phyloP scores from a whole-genome alignment of 2,888 invertebrate genomes.

The Hydropsyche betteni region DNA sequence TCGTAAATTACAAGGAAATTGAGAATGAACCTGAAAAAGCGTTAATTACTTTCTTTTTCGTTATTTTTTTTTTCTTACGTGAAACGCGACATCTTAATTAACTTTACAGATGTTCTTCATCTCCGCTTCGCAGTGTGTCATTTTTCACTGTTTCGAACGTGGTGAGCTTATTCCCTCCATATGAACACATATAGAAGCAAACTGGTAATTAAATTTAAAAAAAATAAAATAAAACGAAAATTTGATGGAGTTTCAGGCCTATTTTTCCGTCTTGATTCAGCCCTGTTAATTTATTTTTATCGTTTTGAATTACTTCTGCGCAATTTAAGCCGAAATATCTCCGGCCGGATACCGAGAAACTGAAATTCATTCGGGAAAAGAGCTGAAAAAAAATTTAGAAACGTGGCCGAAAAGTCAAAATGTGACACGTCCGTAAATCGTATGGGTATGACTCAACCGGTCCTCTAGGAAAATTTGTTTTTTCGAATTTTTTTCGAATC shows the following conservation, averaged over 20 bases:
- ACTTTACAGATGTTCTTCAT: slow-evolving; percentile 37
- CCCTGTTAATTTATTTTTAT: too few relatives aligned
- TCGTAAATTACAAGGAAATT: background rate
- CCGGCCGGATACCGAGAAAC: slow-evolving; percentile 6
- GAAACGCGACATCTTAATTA: slow-evolving; percentile 35
- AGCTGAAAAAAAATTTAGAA: slow-evolving; percentile 5
- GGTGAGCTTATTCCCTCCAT: slow-evolving; percentile 6
- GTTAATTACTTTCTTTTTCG: slow-evolving; percentile 5
- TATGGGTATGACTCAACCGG: too few relatives aligned
- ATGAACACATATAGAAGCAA: background rate
- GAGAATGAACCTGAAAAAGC: slow-evolving; percentile 19
- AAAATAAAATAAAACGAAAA: too few relatives aligned
- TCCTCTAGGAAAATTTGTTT: too few relatives aligned
- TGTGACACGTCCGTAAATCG: too few relatives aligned
- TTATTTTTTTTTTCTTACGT: slow-evolving; percentile 12
- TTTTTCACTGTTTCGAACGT: slow-evolving; percentile 15
- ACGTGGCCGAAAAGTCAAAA: too few relatives aligned
- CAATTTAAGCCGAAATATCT: slow-evolving; percentile 12
- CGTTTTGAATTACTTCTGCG: background rate
- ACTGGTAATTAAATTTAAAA: too few relatives aligned
- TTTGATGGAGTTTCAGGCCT: too few relatives aligned
- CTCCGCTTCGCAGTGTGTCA: slow-evolving; percentile 22
- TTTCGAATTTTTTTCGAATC: slow-evolving; percentile 8
- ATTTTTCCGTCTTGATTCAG: too few relatives aligned
- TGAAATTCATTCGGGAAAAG: background rate